phyloP scores from a whole-genome alignment of 2,797 vertebrate genomes.

The Benthosema pterotum region DNA sequence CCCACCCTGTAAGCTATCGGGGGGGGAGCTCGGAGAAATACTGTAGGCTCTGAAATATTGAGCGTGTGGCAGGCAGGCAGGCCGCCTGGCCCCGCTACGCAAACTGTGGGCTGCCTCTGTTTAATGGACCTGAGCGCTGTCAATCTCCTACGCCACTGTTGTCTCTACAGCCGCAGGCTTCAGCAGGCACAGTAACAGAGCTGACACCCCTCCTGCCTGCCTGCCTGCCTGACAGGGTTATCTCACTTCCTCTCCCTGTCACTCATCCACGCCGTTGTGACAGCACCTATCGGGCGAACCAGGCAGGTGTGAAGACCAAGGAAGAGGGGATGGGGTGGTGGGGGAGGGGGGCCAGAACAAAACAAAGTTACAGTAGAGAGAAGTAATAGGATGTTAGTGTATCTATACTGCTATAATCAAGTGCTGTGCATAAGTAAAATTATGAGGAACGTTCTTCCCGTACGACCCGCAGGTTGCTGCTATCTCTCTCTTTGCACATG shows the following conservation, averaged over 20 bases:
- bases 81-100: conserved; percentile 32
- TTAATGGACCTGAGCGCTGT: conserved; percentile 56
- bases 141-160: conserved; percentile 35
- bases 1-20: too few species aligned
- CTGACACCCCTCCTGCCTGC: too few species aligned
- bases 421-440: too few species aligned
- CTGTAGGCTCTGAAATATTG: neutral
- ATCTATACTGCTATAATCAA: too few species aligned
- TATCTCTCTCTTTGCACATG: too few species aligned
- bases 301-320: conserved; percentile 38
- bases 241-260: conserved; percentile 61
- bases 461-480: too few species aligned
- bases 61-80: conserved; percentile 8
- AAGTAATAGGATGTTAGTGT: too few species aligned
- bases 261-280: conserved; percentile 60
- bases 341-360: too few species aligned
- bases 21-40: too few species aligned
- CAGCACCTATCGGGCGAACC: conserved; percentile 51
- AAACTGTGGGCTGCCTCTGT: conserved; percentile 27
- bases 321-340: too few species aligned
- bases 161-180: conserved; percentile 46
- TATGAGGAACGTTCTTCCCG: too few species aligned
- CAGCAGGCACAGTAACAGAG: neutral
- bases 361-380: too few species aligned
- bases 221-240: conserved; percentile 48